A percentile compares a stretch with the other conserved stretches of the same genome.
Conservation (phyloP, 2,888 invertebrate species). For the Xestobium rufovillosum region DNA sequence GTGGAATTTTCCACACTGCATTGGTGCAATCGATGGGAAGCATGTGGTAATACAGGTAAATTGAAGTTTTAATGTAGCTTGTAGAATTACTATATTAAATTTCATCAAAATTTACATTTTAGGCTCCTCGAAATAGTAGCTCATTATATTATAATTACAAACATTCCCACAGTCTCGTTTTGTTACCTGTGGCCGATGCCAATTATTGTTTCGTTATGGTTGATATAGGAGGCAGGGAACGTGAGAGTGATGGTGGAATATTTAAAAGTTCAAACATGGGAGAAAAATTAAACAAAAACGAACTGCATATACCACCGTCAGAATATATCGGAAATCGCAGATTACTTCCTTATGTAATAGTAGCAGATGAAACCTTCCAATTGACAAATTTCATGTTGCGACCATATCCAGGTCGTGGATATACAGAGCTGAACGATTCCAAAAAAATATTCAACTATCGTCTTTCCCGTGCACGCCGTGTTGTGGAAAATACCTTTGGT, state of each 20-base stretch:
- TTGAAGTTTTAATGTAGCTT: constrained; percentile 1
- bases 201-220: constrained; percentile 8
- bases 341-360: constrained; percentile 9
- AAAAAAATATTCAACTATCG: constrained; percentile 19
- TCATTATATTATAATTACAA: constrained; percentile 7
- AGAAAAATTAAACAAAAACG: neutral
- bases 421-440: constrained; percentile 5
- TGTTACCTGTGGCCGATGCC: constrained; percentile 6
- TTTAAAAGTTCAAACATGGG: constrained; percentile 6
- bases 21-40: neutral
- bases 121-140: constrained; percentile 7
- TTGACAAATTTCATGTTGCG: constrained; percentile 2
- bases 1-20: constrained; percentile 6
- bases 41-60: constrained; percentile 6
- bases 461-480: constrained; percentile 16
- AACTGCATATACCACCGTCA: constrained; percentile 2
- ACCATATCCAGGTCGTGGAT: constrained; percentile 6
- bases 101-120: neutral
- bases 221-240: constrained; percentile 6
- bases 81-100: too few relatives aligned
- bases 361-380: constrained; percentile 8
- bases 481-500: constrained; percentile 16
- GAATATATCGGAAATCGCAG: neutral
- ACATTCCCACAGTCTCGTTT: constrained; percentile 4
- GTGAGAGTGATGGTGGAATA: constrained; percentile 9